These are phyloP conservation scores for Copsychus sechellarum DNA, from an alignment of 2,113 vertebrate genomes.

Conservation along the genomic window DNA sequence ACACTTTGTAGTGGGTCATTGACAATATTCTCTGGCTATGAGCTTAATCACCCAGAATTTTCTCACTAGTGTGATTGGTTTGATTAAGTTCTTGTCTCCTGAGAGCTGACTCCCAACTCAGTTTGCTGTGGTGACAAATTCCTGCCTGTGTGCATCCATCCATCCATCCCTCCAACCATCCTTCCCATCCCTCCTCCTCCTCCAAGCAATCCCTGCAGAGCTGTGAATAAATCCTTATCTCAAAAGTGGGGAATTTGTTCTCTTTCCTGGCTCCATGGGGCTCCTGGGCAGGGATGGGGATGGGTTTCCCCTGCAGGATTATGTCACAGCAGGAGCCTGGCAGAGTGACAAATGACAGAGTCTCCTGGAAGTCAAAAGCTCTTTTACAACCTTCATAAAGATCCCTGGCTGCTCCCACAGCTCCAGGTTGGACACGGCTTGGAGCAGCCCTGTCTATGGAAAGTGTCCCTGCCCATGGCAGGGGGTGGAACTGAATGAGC, in stretches of 20 bases:
- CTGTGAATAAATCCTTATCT: not conserved
- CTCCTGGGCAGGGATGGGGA: not conserved
- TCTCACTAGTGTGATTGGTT: not conserved
- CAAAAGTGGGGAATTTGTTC: rapidly evolving
- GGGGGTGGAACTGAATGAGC: not conserved
- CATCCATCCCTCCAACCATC: not conserved
- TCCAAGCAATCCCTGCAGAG: not conserved
- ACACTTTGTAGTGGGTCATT: not conserved
- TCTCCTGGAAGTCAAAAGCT: not conserved
- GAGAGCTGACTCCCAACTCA: not conserved
- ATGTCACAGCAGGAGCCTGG: not conserved
- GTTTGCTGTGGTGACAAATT: not conserved
- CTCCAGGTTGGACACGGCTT: not conserved
- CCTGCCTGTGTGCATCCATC: rapidly evolving
- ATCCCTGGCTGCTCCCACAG: not conserved
- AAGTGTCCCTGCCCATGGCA: not conserved
- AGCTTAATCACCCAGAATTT: not conserved
- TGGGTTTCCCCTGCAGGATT: not conserved
- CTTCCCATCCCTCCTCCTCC: not conserved
- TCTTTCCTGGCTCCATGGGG: not conserved
- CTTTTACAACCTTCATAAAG: not conserved
- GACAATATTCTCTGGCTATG: not conserved
- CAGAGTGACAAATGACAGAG: not conserved
- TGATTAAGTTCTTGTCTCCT: not conserved
- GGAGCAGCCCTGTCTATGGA: not conserved